Base-by-base conservation (phyloP, 2,797 vertebrate genomes). In the Squalus acanthias region DNA sequence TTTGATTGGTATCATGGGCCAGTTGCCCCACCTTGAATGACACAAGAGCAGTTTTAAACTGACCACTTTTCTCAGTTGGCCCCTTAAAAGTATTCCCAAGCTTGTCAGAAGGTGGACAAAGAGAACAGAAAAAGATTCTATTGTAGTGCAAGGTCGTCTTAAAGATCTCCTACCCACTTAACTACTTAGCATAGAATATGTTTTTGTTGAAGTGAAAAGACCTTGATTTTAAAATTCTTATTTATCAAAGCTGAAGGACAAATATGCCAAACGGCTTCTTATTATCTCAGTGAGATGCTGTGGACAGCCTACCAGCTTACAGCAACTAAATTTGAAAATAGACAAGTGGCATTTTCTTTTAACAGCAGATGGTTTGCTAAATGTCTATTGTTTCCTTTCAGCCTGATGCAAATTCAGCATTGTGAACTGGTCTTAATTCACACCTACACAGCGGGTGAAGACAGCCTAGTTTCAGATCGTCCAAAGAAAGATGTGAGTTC, bases 341-440 rank as follows among this genome's bases (percentile, higher is more conserved):
- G 33, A 39, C 17, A n/a, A 39, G 12, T 46, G n/a, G 15, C 17
- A 82, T 46, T 82, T 33, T 1, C 60, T 91, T 91, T 70, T 13
- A 8, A 5, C 67, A 53, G 85, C 29, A 74, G 94, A 29, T 95
- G 24, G 65, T 95, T 72, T 95, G 69, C 70, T 74, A 29, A 95
- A 39, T 95, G 53, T 57, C 72, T 74, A 20, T 60, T 74, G 67
- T 91, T 88, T 88, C 72, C 96, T 93, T 97, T 96, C 96, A 98
- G 99, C 97, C 98, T 99, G 96, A 99, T 99, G 99, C 98, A 99
- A 97, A 99, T 99, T 97, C 99, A 99, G 97, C 99, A 99, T 97
- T 99, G 99, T 97, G 99, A 99, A 29, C 97, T 99, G 97, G 99
- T 99, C 88, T 98, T 99, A 96, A 98, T 99, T 97, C 99, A 99